These are phyloP conservation scores for Iselma pallidipennis DNA, from an alignment of 2,888 invertebrate genomes.

Conservation along the genomic window DNA sequence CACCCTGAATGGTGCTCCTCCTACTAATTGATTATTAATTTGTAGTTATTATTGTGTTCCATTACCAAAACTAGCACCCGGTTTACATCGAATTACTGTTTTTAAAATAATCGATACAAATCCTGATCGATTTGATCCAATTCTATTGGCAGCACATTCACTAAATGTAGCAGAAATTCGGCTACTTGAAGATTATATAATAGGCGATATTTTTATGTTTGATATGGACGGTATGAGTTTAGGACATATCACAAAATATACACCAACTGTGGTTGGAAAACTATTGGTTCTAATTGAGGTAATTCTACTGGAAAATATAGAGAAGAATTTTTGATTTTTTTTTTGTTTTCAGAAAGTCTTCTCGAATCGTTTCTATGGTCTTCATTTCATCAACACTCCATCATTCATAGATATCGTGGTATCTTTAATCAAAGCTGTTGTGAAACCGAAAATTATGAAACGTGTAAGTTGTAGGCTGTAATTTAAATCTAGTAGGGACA, in stretches of 20 bases:
- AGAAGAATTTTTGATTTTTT: too few relatives aligned
- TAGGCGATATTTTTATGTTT: slow-evolving; percentile 56
- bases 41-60: slow-evolving; percentile 57
- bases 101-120: slow-evolving; percentile 46
- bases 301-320: too few relatives aligned
- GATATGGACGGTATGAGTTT: slow-evolving; percentile 54
- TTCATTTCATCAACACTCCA: slow-evolving; percentile 57
- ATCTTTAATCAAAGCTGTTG: slow-evolving; percentile 53
- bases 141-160: slow-evolving; percentile 52
- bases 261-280: slow-evolving; percentile 55
- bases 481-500: too few relatives aligned
- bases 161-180: slow-evolving; percentile 58
- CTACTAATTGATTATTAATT: too few relatives aligned
- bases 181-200: slow-evolving; percentile 54
- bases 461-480: slow-evolving; percentile 51
- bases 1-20: too few relatives aligned
- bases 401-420: slow-evolving; percentile 46
- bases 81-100: slow-evolving; percentile 56
- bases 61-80: slow-evolving; percentile 56
- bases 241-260: slow-evolving; percentile 54
- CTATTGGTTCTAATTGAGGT: too few relatives aligned
- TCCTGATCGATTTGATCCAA: slow-evolving; percentile 45
- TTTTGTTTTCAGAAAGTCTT: slow-evolving; percentile 60
- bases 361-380: slow-evolving; percentile 53
- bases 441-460: slow-evolving; percentile 55